Evolutionary conservation across 2,113 vertebrate species (phyloP).

Genomic region (Rhinolophus sinicus): DNA sequence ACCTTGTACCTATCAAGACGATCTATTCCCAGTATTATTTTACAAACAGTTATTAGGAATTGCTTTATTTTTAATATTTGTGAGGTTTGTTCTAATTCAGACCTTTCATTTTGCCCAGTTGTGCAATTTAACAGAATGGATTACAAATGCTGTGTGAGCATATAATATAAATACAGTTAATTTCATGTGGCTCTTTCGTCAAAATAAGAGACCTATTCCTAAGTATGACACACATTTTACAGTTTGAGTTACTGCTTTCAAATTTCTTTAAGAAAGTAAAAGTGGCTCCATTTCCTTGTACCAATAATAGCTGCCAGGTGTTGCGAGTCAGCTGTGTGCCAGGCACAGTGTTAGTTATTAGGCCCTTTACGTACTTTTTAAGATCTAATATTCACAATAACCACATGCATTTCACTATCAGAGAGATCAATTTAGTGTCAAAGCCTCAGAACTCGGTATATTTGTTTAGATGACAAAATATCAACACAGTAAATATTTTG

Average conservation of each 20-base stretch:
- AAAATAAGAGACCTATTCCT: background rate
- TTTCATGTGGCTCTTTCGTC: background rate
- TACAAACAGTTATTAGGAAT: background rate
- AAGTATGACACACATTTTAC: background rate
- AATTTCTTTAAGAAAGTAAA: background rate
- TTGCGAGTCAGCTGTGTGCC: background rate
- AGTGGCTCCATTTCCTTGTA: background rate
- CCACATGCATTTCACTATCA: background rate
- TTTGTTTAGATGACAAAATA: constrained; percentile 29
- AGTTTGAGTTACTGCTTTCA: background rate
- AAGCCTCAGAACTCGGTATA: background rate
- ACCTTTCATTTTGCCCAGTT: constrained; percentile 6
- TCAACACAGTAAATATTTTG: background rate
- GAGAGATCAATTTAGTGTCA: background rate
- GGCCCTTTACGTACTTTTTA: background rate
- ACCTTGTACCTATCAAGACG: background rate
- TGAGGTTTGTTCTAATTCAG: constrained; percentile 15
- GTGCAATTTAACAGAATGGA: background rate
- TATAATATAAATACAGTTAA: background rate
- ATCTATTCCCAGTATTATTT: background rate
- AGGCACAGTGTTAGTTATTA: background rate
- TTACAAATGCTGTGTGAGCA: background rate
- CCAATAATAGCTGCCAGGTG: background rate
- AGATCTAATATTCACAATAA: background rate
- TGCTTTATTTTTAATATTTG: constrained; percentile 32